These are phyloP conservation scores for Limnephilus auricula DNA, from an alignment of 2,888 invertebrate genomes.

Conservation along the genomic window DNA sequence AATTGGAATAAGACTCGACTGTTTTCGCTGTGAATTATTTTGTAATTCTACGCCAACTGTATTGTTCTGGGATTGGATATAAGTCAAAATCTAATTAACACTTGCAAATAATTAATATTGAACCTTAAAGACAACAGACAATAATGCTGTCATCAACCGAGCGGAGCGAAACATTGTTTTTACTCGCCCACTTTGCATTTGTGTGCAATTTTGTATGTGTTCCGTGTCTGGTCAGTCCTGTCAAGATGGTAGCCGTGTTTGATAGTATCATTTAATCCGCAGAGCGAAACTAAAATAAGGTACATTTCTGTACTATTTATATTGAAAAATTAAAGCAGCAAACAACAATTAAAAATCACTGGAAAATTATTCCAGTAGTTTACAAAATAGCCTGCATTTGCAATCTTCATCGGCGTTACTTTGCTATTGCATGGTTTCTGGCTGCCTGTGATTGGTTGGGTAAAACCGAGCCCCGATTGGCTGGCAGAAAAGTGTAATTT, in stretches of 20 bases:
- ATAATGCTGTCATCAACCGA: background rate
- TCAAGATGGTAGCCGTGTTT: too few relatives aligned
- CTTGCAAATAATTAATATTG: background rate
- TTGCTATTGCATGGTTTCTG: background rate
- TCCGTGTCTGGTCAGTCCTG: too few relatives aligned
- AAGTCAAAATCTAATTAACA: background rate
- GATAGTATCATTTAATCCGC: too few relatives aligned
- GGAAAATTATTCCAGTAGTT: background rate
- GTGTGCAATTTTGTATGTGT: too few relatives aligned
- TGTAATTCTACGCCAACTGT: background rate
- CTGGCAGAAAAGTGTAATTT: slow-evolving; percentile 18
- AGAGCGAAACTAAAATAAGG: too few relatives aligned
- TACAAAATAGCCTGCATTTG: background rate
- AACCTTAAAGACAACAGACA: background rate
- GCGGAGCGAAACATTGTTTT: too few relatives aligned
- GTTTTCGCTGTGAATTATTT: background rate
- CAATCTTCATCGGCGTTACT: background rate
- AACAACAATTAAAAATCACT: background rate
- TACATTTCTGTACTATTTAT: background rate
- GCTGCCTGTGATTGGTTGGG: background rate
- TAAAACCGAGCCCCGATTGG: background rate
- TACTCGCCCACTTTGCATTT: too few relatives aligned
- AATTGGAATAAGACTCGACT: background rate
- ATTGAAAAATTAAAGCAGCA: background rate
- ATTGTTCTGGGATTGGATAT: background rate